Evolutionary conservation across 2,797 vertebrate genomes (phyloP).

Genomic region (Chrysolophus pictus): DNA sequence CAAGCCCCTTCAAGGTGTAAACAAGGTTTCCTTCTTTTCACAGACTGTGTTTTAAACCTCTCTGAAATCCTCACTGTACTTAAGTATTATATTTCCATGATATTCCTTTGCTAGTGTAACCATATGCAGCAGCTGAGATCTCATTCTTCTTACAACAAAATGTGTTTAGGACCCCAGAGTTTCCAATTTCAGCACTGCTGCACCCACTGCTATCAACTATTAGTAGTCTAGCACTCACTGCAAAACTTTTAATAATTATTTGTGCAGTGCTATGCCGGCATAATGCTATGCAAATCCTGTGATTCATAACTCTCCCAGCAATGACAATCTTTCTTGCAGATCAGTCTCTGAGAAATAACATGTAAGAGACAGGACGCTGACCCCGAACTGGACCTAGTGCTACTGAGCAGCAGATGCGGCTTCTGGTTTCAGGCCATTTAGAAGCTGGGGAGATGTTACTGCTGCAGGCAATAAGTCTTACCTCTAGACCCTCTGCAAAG

Average conservation of each 20-base stretch:
- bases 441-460: background rate
- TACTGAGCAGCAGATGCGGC: background rate
- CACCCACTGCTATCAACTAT: background rate
- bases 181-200: background rate
- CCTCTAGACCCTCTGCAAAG: background rate
- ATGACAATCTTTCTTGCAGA: background rate
- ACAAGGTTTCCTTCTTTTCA: background rate
- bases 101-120: background rate
- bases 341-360: background rate
- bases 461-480: background rate
- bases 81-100: background rate
- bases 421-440: background rate
- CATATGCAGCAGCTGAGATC: background rate
- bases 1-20: background rate
- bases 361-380: accelerated
- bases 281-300: background rate
- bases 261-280: background rate
- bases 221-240: background rate
- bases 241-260: background rate
- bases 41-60: background rate
- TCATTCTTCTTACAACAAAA: background rate
- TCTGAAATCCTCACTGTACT: background rate
- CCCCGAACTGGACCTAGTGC: background rate
- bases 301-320: background rate
- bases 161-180: background rate